Percentiles rank a stretch among this genome's conserved stretches.
These are phyloP conservation scores for Plagodis pulveraria DNA, from an alignment of 2,888 invertebrate genomes.

Conservation along the genomic window DNA sequence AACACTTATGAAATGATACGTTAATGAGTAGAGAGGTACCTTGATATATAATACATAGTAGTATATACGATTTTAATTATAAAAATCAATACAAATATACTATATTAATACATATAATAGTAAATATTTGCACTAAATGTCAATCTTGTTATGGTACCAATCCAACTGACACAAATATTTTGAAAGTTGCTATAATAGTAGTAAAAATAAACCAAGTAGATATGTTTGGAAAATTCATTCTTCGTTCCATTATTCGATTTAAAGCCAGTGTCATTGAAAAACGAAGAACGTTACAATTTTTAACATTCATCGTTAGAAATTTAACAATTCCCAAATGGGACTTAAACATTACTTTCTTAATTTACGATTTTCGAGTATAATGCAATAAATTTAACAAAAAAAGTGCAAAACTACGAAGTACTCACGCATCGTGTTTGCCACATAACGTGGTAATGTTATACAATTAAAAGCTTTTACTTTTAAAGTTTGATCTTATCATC, in stretches of 20 bases:
- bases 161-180: neutral
- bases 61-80: too few species aligned
- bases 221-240: constrained; percentile 42
- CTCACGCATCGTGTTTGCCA: constrained; percentile 2
- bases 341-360: constrained; percentile 19
- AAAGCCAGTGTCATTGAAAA: constrained; percentile 40
- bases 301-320: constrained; percentile 21
- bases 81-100: too few species aligned
- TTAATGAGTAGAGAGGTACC: constrained; percentile 10
- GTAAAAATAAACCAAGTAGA: constrained; percentile 39
- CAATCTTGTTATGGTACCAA: too few species aligned
- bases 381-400: constrained; percentile 6
- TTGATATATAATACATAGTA: neutral
- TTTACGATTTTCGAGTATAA: constrained; percentile 10
- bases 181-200: constrained; percentile 33
- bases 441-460: neutral
- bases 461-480: constrained; percentile 16
- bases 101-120: too few species aligned
- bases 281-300: constrained; percentile 23
- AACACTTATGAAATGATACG: constrained; percentile 1
- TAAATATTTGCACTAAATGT: too few species aligned
- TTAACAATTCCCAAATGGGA: constrained; percentile 34
- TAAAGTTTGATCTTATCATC: constrained; percentile 17
- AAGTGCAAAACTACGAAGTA: constrained; percentile 9
- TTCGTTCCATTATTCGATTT: constrained; percentile 22